These are phyloP conservation scores for Anarsia innoxiella DNA, from an alignment of 2,888 invertebrate species.

Conservation along the genomic window DNA sequence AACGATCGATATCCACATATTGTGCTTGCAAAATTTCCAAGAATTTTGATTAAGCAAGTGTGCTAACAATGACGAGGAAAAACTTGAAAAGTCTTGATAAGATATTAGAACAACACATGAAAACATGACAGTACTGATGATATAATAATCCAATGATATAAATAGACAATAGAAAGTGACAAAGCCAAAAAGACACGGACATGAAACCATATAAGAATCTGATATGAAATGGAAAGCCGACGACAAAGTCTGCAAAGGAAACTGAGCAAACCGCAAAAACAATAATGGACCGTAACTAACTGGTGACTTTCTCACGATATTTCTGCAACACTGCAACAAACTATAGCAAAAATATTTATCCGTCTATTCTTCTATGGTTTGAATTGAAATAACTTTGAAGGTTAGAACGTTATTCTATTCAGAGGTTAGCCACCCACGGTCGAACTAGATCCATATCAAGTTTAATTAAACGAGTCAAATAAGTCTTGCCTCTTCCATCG, in stretches of 20 bases:
- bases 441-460: no score
- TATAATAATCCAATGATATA: not conserved
- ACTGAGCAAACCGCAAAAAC: conserved; percentile 8
- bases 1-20: not conserved
- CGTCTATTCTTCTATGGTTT: not conserved
- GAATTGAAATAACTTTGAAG: no score
- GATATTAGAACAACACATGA: no score
- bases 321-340: conserved; percentile 1
- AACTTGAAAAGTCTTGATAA: no score
- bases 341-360: not conserved
- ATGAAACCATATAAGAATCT: conserved; percentile 1
- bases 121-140: conserved; percentile 5
- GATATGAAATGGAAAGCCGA: not conserved
- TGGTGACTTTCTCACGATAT: conserved; percentile 13
- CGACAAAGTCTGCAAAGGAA: conserved; percentile 1
- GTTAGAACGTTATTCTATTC: no score
- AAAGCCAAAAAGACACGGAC: not conserved
- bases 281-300: conserved; percentile 2
- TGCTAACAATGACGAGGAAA: no score
- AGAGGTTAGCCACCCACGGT: no score
- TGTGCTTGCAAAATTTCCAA: no score
- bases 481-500: no score
- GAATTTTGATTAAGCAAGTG: no score
- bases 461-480: no score
- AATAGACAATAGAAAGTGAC: not conserved